These are phyloP conservation scores for Cotesia chilonis DNA, from an alignment of 1,140 invertebrate genomes.

Conservation along the genomic window DNA sequence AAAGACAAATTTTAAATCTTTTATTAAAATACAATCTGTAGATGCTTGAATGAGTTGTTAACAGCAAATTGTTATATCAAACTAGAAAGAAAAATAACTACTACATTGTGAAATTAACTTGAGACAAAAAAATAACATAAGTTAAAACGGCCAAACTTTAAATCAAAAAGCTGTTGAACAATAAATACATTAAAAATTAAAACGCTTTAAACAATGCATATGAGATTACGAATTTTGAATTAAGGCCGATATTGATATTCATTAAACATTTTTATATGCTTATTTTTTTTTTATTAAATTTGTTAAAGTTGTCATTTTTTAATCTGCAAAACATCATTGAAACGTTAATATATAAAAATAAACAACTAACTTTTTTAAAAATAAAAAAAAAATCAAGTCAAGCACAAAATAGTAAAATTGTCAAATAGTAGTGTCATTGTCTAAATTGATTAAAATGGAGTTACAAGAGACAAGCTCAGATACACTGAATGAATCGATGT, in stretches of 20 bases:
- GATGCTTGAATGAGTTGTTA: too few relatives aligned
- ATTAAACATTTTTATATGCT: background rate
- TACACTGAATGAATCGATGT: slow-evolving; percentile 53
- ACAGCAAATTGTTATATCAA: too few relatives aligned
- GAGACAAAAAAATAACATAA: background rate
- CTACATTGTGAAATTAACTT: background rate
- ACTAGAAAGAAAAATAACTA: background rate
- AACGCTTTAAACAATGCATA: background rate
- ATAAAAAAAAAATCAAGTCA: background rate
- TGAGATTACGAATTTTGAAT: slow-evolving; percentile 34
- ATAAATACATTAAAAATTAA: slow-evolving; percentile 19
- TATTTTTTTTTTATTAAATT: slow-evolving; percentile 8
- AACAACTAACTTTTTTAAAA: slow-evolving; percentile 2
- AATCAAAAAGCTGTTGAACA: background rate
- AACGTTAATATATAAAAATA: too few relatives aligned
- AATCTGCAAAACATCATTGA: too few relatives aligned
- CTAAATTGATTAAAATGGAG: slow-evolving; percentile 50
- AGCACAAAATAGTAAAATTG: slow-evolving; percentile 6
- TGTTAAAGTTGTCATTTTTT: background rate
- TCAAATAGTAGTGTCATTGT: slow-evolving; percentile 2
- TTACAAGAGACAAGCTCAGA: slow-evolving; percentile 54
- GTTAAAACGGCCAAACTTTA: background rate
- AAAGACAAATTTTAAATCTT: too few relatives aligned
- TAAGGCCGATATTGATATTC: slow-evolving; percentile 3
- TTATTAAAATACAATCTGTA: too few relatives aligned